Evolutionary conservation across 2,888 invertebrate genomes (phyloP).

Genomic region (Sesia bembeciformis): DNA sequence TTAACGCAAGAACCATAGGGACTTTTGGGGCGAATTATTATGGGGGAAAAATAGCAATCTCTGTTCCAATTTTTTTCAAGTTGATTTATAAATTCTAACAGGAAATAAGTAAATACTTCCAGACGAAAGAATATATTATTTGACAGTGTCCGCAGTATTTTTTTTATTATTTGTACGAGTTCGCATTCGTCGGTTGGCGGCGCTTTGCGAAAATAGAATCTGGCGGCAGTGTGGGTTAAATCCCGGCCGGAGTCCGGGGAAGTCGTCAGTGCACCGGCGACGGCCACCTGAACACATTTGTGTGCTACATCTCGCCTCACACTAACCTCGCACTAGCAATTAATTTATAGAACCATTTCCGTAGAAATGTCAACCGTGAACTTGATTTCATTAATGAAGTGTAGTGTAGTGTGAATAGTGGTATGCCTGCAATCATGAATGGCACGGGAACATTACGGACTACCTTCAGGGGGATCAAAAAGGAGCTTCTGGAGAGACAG

Average conservation of each 20-base stretch:
- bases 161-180: conserved; percentile 55
- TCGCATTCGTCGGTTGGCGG: conserved; percentile 58
- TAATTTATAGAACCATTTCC: not conserved
- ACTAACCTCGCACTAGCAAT: not conserved
- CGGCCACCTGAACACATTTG: conserved; percentile 47
- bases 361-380: not conserved
- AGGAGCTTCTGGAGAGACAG: conserved; percentile 82
- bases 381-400: not conserved
- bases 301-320: conserved; percentile 6
- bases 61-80: no score
- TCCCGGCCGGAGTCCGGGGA: conserved; percentile 52
- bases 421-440: conserved; percentile 37
- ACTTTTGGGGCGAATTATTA: no score
- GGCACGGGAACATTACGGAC: conserved; percentile 75
- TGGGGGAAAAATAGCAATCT: no score
- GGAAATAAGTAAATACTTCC: not conserved
- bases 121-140: not conserved
- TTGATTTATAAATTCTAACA: not conserved
- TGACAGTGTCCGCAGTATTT: conserved; percentile 4
- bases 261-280: conserved; percentile 52
- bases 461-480: conserved; percentile 85
- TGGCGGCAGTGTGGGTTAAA: conserved; percentile 60
- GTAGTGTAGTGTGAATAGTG: conserved; percentile 22
- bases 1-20: no score
- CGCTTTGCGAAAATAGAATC: conserved; percentile 73